Evolutionary conservation across 2,888 invertebrate genomes (phyloP), one percentile per base, ranked within the genome.

Genomic region (Tiliacea citrago): DNA sequence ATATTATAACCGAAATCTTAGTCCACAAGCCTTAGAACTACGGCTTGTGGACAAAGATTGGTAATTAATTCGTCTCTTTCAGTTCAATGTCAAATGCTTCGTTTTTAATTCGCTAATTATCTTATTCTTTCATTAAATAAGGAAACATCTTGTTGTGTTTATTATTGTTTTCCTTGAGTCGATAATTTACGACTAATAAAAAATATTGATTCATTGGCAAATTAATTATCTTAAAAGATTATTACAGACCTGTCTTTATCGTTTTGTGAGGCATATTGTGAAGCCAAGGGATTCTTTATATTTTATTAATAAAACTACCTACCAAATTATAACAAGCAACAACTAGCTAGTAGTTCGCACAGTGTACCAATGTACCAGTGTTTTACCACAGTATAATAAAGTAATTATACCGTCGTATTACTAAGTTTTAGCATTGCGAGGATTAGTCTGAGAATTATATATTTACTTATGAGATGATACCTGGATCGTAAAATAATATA

Each of bases 41-140:
- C 2, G 4, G 10, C 10, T 51, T 21, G 51, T n/a, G 51, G 53
- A 53, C n/a, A 53, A n/a, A 53, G 6, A 7, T 18, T 12, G 18
- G 13, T 47, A 61, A 80, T 80, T 73, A 58, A 73, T 53, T 55
- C n/a, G 10, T 45, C 18, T 29, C 16, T 35, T 45, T 10, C 0
- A 49, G 53, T 66, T 58, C 62, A 79, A 79, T 74, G 74, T 21
- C 71, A 62, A 55, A 47, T n/a, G 1, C 13, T 55, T 62, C 6
- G 18, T n/a, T 49, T 39, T 1, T 53, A 63, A 55, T 66, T 74
- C 7, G 24, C 21, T 58, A 73, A 62, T 61, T 73, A 81, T 62
- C 55, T 62, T n/a, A 58, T 78, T 66, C 55, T 63, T 60, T 51
- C n/a, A n/a, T n/a, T n/a, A 24, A 77, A 55, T 21, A 58, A 73